phyloP scores from a whole-genome alignment of 2,797 vertebrate species.

The Pelobates cultripes region DNA sequence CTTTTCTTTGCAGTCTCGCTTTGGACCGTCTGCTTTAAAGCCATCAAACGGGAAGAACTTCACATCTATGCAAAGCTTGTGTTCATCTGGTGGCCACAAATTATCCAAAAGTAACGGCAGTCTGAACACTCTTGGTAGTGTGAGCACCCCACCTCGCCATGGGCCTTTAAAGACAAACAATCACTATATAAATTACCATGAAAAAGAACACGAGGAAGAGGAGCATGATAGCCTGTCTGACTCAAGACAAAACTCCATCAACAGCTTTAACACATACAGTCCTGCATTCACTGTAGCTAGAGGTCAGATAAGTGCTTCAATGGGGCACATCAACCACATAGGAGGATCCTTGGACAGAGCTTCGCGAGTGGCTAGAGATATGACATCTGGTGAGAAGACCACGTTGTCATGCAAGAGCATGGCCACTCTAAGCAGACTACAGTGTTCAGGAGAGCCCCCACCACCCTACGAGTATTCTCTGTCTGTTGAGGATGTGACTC shows the following conservation, averaged over 20 bases:
- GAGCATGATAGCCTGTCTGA: constrained; percentile 75
- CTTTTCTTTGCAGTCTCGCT: constrained; percentile 77
- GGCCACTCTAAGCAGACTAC: constrained; percentile 83
- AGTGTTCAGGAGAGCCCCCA: constrained; percentile 81
- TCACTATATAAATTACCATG: constrained; percentile 80
- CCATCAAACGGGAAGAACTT: constrained; percentile 86
- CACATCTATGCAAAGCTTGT: constrained; percentile 93
- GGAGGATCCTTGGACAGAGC: constrained; percentile 89
- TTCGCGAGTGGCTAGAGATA: constrained; percentile 70
- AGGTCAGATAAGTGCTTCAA: constrained; percentile 90
- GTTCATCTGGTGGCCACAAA: constrained; percentile 84
- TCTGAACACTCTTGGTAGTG: constrained; percentile 76
- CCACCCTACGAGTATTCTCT: constrained; percentile 90
- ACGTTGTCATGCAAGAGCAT: constrained; percentile 83
- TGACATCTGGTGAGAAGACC: constrained; percentile 71
- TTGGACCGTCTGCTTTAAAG: constrained; percentile 92
- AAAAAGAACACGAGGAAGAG: constrained; percentile 64
- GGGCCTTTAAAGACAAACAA: constrained; percentile 66
- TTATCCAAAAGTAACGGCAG: constrained; percentile 85
- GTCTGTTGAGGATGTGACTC: constrained; percentile 86
- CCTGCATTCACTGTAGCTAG: constrained; percentile 84
- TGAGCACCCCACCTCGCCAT: constrained; percentile 78
- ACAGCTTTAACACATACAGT: constrained; percentile 86
- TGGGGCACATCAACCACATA: constrained; percentile 95
- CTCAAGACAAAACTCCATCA: constrained; percentile 91